Base-by-base conservation (phyloP, 2,113 vertebrate genomes). In the Spheniscus mendiculus region DNA sequence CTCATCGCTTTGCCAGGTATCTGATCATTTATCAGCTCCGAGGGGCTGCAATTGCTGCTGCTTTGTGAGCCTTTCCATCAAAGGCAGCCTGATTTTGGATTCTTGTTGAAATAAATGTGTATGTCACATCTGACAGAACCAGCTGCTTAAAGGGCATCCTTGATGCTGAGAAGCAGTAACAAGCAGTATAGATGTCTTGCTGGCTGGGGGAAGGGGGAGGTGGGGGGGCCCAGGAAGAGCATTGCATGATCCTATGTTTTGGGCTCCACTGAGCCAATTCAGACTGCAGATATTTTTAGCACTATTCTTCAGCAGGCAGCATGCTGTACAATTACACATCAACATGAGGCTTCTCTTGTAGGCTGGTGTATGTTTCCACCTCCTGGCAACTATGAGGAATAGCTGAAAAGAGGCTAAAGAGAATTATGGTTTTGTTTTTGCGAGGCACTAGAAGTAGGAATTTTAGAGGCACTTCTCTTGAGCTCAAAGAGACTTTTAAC, bases 321-420 rank as follows among this genome's bases (percentile, higher is more conserved):
- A 3, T 5, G 5, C 90, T 86, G 53, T 20, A 83, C 45, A 29
- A 45, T 42, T n/a, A 17, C 83, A 89, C 36, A 69, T 5, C 56
- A 71, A 20, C 65, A 16, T 1, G 5, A 32, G 32, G 81, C 66
- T 70, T 62, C 84, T 73, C 14, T 18, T 16, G 3, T 12, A n/a
- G 53, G 27, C 73, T 55, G 29, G 82, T 95, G 93, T 94, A 40
- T 94, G 87, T 96, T 97, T 97, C 96, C 97, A 95, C 84, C 96
- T 97, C 74, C 94, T 96, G 96, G 96, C 67, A 50, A 4, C 83
- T 71, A 3, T 5, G 22, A 83, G 91, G 87, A 97, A 96, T 74
- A 94, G 74, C 94, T 83, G 77, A 62, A 88, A 90, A 91, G 74
- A 90, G 45, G 23, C 19, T n/a, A 42, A 59, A 27, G 34, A 71